phyloP scores from a whole-genome alignment of 2,888 invertebrate genomes.

The Phragmatobia fuliginosa region DNA sequence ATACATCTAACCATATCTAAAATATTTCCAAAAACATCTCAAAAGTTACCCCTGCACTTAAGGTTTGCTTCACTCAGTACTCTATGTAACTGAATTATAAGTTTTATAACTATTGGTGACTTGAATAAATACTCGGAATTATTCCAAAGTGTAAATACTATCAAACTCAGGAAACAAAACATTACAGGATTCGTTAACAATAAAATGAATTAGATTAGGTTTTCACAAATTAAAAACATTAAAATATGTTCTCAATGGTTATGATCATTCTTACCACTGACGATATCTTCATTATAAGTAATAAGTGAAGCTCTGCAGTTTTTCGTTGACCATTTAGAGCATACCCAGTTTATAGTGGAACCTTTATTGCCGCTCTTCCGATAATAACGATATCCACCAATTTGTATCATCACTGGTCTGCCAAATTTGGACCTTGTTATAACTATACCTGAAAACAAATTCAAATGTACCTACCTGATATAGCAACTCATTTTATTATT shows the following conservation, averaged over 20 bases:
- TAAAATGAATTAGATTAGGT: neutral
- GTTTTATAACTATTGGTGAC: no score
- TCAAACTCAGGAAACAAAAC: neutral
- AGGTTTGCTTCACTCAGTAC: no score
- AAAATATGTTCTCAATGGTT: conserved; percentile 26
- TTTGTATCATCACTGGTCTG: conserved; percentile 51
- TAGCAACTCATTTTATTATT: neutral
- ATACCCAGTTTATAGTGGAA: conserved; percentile 44
- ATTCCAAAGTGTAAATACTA: neutral
- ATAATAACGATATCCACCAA: conserved; percentile 38
- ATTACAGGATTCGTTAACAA: neutral
- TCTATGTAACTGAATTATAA: no score
- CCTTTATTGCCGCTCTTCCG: conserved; percentile 28
- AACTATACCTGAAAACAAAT: conserved; percentile 11
- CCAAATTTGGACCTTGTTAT: conserved; percentile 50
- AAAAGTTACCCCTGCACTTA: neutral
- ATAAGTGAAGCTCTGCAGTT: conserved; percentile 56
- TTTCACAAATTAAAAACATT: neutral
- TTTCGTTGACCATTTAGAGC: conserved; percentile 31
- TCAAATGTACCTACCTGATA: conserved; percentile 8
- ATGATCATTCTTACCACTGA: conserved; percentile 34
- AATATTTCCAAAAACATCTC: neutral
- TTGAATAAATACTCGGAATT: neutral
- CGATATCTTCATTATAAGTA: conserved; percentile 51
- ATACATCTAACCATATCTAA: neutral